These are phyloP conservation scores for Neoascia interrupta DNA, from an alignment of 2,888 invertebrate genomes.

Conservation along the genomic window DNA sequence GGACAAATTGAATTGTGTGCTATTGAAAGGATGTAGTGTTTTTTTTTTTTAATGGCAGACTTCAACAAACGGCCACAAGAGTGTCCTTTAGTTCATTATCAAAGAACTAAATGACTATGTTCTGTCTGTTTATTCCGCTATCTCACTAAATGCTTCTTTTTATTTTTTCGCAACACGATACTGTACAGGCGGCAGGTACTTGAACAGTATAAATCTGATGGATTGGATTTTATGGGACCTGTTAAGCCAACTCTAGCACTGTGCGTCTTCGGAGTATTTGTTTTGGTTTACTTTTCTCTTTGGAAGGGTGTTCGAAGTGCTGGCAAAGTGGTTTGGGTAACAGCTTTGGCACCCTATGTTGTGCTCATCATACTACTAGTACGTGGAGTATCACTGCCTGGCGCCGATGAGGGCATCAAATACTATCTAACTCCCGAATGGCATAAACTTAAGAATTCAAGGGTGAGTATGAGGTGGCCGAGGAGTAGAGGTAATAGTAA, in stretches of 20 bases:
- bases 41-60: no score
- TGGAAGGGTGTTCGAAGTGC: constrained; percentile 97
- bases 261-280: constrained; percentile 94
- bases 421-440: constrained; percentile 95
- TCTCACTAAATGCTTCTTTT: not conserved
- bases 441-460: constrained; percentile 89
- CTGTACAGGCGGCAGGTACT: constrained; percentile 89
- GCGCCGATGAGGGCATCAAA: constrained; percentile 90
- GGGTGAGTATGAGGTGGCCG: constrained; percentile 81
- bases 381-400: constrained; percentile 91
- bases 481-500: no score
- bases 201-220: constrained; percentile 90
- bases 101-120: no score
- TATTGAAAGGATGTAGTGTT: constrained; percentile 19
- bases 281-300: constrained; percentile 96
- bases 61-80: no score
- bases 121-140: not conserved
- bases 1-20: constrained; percentile 51
- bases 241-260: constrained; percentile 93
- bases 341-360: constrained; percentile 94
- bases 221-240: constrained; percentile 92
- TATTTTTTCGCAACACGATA: not conserved
- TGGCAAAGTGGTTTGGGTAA: constrained; percentile 98
- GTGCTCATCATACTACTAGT: constrained; percentile 92
- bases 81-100: no score